phyloP scores from a whole-genome alignment of 2,888 invertebrate genomes.

The Chironomus tentans region DNA sequence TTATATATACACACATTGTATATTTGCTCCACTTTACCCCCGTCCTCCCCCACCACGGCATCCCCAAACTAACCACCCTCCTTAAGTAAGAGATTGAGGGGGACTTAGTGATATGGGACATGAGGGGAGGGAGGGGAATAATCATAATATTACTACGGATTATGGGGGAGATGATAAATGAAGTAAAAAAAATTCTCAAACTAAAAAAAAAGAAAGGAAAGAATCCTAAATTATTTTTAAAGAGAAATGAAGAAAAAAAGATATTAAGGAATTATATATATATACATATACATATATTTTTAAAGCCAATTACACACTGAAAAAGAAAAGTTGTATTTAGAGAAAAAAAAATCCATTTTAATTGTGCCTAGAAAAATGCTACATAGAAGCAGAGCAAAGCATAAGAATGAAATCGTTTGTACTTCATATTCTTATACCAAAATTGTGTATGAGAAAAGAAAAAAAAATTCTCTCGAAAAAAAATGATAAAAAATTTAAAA shows the following conservation, averaged over 20 bases:
- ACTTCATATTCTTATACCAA: not conserved
- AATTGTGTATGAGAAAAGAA: too few species aligned
- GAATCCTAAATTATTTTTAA: constrained; percentile 16
- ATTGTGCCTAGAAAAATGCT: constrained; percentile 4
- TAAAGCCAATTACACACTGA: constrained; percentile 24
- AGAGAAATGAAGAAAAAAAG: not conserved
- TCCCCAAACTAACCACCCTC: too few species aligned
- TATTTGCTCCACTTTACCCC: too few species aligned
- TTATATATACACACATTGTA: too few species aligned
- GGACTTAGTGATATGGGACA: too few species aligned
- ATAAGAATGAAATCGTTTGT: not conserved
- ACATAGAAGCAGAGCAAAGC: not conserved
- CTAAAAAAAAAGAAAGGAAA: constrained; percentile 22
- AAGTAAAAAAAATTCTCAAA: constrained; percentile 11
- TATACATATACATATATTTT: constrained; percentile 17
- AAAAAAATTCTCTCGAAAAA: not conserved
- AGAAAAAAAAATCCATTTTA: not conserved
- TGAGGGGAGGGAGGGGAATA: too few species aligned
- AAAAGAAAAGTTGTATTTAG: constrained; percentile 16
- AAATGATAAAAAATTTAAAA: not conserved
- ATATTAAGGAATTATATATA: constrained; percentile 12
- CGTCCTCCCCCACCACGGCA: too few species aligned
- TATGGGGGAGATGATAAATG: not conserved
- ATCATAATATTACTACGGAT: too few species aligned
- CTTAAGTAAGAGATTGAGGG: too few species aligned